These are phyloP conservation scores for Patella depressa DNA, from an alignment of 2,888 invertebrate genomes.

Conservation along the genomic window DNA sequence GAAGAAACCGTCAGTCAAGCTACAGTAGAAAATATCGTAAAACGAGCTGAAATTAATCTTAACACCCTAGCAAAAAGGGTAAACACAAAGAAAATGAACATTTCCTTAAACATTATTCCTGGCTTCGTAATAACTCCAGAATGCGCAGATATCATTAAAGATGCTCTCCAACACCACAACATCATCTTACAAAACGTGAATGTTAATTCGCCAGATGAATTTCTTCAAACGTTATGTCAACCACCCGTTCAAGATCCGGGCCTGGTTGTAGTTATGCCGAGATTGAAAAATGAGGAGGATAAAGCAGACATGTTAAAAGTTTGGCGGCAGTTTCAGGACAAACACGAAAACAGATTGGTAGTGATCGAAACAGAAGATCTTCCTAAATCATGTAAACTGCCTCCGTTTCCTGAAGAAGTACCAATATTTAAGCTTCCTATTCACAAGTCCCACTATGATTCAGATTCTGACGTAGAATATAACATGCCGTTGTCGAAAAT, in stretches of 20 bases:
- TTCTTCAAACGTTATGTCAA: not conserved
- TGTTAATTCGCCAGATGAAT: not conserved
- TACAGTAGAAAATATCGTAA: not conserved
- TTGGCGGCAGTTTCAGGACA: not conserved
- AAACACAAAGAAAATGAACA: not conserved
- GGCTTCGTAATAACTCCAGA: not conserved
- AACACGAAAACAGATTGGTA: not conserved
- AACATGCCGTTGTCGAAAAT: not conserved
- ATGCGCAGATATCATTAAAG: not conserved
- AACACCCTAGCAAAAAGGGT: not conserved
- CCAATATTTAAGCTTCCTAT: not conserved
- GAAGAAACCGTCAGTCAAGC: not conserved
- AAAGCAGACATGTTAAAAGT: not conserved
- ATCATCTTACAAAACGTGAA: not conserved
- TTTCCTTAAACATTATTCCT: not conserved
- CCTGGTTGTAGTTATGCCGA: not conserved
- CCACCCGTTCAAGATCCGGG: not conserved
- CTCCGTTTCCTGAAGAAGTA: not conserved
- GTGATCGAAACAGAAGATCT: not conserved
- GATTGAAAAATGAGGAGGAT: not conserved
- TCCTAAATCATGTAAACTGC: not conserved
- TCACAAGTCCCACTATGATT: not conserved
- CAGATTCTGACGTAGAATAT: not conserved
- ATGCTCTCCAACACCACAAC: not conserved
- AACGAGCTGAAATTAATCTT: constrained; percentile 6